Evolutionary conservation across 2,888 invertebrate species (phyloP).

Genomic region (Netelia virgata): DNA sequence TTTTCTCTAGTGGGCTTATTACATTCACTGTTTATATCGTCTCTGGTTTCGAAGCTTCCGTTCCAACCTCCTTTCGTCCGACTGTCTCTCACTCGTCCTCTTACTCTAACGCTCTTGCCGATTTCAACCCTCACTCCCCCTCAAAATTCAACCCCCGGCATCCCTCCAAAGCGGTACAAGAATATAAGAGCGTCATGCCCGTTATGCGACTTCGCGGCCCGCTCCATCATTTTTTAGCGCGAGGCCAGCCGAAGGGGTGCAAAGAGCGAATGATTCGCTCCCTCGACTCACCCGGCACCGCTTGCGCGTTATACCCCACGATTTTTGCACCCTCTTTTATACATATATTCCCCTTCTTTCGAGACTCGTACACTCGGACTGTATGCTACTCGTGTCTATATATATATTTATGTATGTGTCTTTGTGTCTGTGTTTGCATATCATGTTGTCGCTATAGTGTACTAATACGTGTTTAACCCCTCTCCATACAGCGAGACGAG

Average conservation of each 20-base stretch:
- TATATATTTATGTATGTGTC: slow-evolving; percentile 24
- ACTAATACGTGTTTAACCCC: slow-evolving; percentile 59
- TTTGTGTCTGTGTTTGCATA: slow-evolving; percentile 18
- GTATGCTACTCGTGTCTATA: slow-evolving; percentile 16
- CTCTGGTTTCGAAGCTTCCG: not conserved
- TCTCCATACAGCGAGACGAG: slow-evolving; percentile 63
- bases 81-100: not conserved
- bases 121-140: slow-evolving; percentile 9
- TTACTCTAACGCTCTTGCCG: not conserved
- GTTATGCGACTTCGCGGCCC: slow-evolving; percentile 34
- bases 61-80: slow-evolving; percentile 9
- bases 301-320: slow-evolving; percentile 63
- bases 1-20: slow-evolving; percentile 18
- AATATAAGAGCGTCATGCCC: slow-evolving; percentile 42
- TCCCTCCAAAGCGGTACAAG: not conserved
- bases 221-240: slow-evolving; percentile 29
- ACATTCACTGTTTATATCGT: slow-evolving; percentile 9
- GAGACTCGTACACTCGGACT: slow-evolving; percentile 38
- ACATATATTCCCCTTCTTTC: slow-evolving; percentile 56
- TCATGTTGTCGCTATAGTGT: slow-evolving; percentile 25
- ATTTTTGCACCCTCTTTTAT: slow-evolving; percentile 63
- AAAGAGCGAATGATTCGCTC: slow-evolving; percentile 50
- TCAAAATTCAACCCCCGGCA: too few species aligned
- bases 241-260: slow-evolving; percentile 35
- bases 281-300: slow-evolving; percentile 57